phyloP scores from a whole-genome alignment of 2,797 vertebrate genomes.

The Simalia tracyae region DNA sequence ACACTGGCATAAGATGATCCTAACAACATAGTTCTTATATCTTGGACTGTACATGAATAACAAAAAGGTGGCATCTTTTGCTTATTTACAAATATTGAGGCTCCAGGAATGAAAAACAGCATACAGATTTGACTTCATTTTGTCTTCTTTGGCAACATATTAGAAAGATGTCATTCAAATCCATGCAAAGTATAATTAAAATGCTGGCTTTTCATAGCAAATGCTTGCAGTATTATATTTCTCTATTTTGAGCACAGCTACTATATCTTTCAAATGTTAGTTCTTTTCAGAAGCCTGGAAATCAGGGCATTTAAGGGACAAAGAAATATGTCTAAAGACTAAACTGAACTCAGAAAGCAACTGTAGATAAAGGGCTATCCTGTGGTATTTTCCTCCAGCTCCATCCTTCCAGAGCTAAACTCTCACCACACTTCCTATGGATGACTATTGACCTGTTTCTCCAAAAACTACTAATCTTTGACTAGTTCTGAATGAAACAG shows the following conservation, averaged over 20 bases:
- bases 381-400: constrained; percentile 32
- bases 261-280: background rate
- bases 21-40: too few species aligned
- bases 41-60: too few species aligned
- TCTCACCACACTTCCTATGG: constrained; percentile 33
- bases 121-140: background rate
- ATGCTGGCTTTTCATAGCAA: background rate
- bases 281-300: background rate
- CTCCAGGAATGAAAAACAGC: background rate
- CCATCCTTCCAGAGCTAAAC: constrained; percentile 27
- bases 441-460: constrained; percentile 40
- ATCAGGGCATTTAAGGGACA: background rate
- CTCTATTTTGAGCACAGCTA: background rate
- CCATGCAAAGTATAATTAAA: background rate
- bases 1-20: too few species aligned
- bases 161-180: background rate
- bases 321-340: background rate
- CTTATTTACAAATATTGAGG: background rate
- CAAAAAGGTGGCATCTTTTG: background rate
- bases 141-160: background rate
- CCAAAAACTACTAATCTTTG: constrained; percentile 55
- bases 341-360: background rate
- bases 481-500: constrained; percentile 58
- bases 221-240: background rate
- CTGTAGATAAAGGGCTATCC: constrained; percentile 5